These are phyloP conservation scores for Congeria kusceri DNA, from an alignment of 2,888 invertebrate genomes.

Conservation along the genomic window DNA sequence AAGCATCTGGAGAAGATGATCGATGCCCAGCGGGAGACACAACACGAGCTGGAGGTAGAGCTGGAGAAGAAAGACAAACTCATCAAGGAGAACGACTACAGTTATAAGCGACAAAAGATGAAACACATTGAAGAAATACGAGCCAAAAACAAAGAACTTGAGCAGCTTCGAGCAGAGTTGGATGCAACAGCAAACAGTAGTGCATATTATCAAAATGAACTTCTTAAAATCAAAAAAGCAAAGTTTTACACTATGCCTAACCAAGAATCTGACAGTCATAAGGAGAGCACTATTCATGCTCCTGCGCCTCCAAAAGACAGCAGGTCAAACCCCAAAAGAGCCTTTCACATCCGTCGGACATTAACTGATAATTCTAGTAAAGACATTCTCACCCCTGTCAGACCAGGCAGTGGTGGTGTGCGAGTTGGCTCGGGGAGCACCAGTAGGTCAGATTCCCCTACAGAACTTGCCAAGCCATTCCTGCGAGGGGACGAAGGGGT, in stretches of 20 bases:
- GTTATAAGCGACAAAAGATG: slow-evolving; percentile 75
- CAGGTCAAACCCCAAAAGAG: slow-evolving; percentile 56
- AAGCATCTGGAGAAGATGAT: slow-evolving; percentile 68
- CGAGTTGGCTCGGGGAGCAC: slow-evolving; percentile 65
- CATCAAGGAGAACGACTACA: slow-evolving; percentile 73
- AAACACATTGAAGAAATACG: slow-evolving; percentile 77
- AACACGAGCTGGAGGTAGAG: slow-evolving; percentile 65
- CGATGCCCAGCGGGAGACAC: slow-evolving; percentile 61
- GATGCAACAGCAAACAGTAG: slow-evolving; percentile 80
- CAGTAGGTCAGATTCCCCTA: slow-evolving; percentile 72
- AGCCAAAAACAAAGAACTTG: slow-evolving; percentile 69
- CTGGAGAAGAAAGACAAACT: slow-evolving; percentile 73
- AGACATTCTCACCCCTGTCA: slow-evolving; percentile 60
- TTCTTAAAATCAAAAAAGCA: slow-evolving; percentile 75
- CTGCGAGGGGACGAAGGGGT: slow-evolving; percentile 63
- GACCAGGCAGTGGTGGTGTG: slow-evolving; percentile 60
- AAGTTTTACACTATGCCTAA: slow-evolving; percentile 36
- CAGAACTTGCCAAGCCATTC: slow-evolving; percentile 71
- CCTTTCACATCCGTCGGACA: slow-evolving; percentile 58
- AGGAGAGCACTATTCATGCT: slow-evolving; percentile 37
- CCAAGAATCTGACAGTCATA: slow-evolving; percentile 46
- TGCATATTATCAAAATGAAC: slow-evolving; percentile 80
- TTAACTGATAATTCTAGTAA: slow-evolving; percentile 33
- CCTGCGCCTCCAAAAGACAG: slow-evolving; percentile 73
- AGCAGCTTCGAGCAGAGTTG: slow-evolving; percentile 75